Evolutionary conservation across 2,888 invertebrate species (phyloP).

Genomic region (Eupeodes luniger): DNA sequence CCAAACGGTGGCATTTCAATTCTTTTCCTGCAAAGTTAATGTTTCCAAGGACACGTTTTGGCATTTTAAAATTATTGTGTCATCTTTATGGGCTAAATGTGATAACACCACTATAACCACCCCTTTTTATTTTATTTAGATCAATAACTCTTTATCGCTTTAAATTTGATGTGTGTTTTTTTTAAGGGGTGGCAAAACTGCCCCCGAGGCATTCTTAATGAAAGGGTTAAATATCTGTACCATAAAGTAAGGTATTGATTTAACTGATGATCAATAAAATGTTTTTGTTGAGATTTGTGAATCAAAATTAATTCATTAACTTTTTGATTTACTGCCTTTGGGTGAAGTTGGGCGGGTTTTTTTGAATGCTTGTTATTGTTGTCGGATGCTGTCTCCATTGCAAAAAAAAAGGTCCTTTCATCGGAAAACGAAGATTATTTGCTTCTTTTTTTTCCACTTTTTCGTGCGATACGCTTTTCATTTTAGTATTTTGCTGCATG

Average conservation of each 20-base stretch:
- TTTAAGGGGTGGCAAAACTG: slow-evolving; percentile 40
- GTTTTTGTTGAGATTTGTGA: slow-evolving; percentile 44
- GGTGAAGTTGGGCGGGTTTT: slow-evolving; percentile 31
- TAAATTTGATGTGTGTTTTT: slow-evolving; percentile 1
- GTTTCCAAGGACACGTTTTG: slow-evolving; percentile 43
- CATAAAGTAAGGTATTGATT: slow-evolving; percentile 33
- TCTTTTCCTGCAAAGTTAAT: slow-evolving; percentile 44
- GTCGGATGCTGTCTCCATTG: slow-evolving; percentile 7
- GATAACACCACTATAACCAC: slow-evolving; percentile 64
- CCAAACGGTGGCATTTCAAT: not conserved
- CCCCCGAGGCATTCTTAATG: slow-evolving; percentile 21
- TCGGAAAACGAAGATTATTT: slow-evolving; percentile 13
- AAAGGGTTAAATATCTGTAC: slow-evolving; percentile 54
- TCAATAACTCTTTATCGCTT: slow-evolving; percentile 36
- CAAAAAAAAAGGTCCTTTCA: slow-evolving; percentile 33
- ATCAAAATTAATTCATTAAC: slow-evolving; percentile 70
- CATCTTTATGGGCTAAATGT: slow-evolving; percentile 50
- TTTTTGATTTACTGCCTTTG: slow-evolving; percentile 61
- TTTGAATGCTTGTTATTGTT: not conserved
- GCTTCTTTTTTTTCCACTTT: not conserved
- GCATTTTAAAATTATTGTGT: slow-evolving; percentile 20
- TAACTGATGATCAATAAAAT: slow-evolving; percentile 54
- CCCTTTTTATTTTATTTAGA: slow-evolving; percentile 34
- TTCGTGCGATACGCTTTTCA: not conserved
- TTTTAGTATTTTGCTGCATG: slow-evolving; percentile 21